Percentiles rank a stretch among this genome's conserved stretches.
Evolutionary conservation across 2,888 invertebrate species (phyloP).

Genomic region (Polymixis flavicincta): DNA sequence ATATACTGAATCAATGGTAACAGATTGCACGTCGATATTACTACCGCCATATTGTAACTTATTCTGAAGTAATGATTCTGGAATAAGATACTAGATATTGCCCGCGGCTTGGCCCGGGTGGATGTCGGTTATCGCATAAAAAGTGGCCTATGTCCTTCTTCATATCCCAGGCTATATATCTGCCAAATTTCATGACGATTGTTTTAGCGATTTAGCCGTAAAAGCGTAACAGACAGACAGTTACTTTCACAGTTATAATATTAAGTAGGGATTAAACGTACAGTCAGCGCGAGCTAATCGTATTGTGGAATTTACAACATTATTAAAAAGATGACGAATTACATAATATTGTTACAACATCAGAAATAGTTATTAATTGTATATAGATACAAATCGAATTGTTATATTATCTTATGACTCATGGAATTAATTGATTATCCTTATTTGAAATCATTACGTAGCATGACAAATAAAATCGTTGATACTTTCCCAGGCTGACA

Average conservation of each 20-base stretch:
- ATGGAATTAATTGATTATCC: slow-evolving; percentile 9
- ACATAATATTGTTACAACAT: background rate
- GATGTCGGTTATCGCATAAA: too few relatives aligned
- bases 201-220: too few relatives aligned
- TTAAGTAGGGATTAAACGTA: too few relatives aligned
- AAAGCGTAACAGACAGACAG: too few relatives aligned
- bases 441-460: background rate
- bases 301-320: background rate
- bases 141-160: too few relatives aligned
- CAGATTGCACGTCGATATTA: background rate
- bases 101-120: too few relatives aligned
- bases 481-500: slow-evolving; percentile 90
- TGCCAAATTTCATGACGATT: too few relatives aligned
- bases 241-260: too few relatives aligned
- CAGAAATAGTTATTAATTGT: too few relatives aligned
- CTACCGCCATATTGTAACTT: too few relatives aligned
- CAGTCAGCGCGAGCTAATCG: background rate
- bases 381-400: slow-evolving; percentile 14
- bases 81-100: background rate
- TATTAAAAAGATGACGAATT: background rate
- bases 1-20: too few relatives aligned
- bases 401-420: background rate
- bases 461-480: background rate
- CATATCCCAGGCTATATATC: too few relatives aligned
- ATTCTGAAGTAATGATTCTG: background rate